Conservation (phyloP, 1,140 invertebrate genomes). For the Euwallacea similis region DNA sequence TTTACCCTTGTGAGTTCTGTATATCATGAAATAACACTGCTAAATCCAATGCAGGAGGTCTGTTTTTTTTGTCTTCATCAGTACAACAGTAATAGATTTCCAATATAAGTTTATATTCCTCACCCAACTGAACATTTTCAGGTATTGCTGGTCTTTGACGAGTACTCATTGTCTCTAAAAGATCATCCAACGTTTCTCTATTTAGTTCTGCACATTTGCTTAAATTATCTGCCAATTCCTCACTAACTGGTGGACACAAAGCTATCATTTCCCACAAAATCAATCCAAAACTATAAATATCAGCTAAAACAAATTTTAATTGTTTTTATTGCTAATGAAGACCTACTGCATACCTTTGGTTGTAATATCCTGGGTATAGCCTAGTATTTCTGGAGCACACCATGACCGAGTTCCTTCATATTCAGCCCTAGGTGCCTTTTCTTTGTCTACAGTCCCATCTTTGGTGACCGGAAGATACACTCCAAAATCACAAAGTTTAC, state of each 20-base stretch:
- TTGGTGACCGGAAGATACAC: constrained; percentile 71
- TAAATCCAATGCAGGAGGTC: constrained; percentile 63
- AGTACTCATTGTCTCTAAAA: constrained; percentile 28
- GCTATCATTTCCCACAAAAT: constrained; percentile 82
- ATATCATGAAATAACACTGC: constrained; percentile 27
- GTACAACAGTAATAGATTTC: constrained; percentile 75
- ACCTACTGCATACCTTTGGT: constrained; percentile 54
- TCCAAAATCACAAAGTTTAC: constrained; percentile 86
- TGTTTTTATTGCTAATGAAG: not conserved
- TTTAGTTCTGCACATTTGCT: constrained; percentile 48
- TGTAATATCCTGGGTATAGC: constrained; percentile 61
- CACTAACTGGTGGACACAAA: constrained; percentile 65
- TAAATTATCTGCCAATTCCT: constrained; percentile 49
- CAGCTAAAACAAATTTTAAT: constrained; percentile 54
- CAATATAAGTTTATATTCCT: constrained; percentile 66
- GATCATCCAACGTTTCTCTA: constrained; percentile 28
- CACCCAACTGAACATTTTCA: constrained; percentile 59
- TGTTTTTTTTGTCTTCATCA: constrained; percentile 59
- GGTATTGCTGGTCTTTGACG: constrained; percentile 64
- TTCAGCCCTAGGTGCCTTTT: constrained; percentile 52
- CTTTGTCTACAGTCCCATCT: constrained; percentile 63
- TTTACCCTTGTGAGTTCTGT: no score
- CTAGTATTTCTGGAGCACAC: constrained; percentile 75
- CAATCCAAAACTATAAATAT: constrained; percentile 80
- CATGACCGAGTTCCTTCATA: constrained; percentile 75